Evolutionary conservation across 2,113 vertebrate species (phyloP).

Genomic region (Hiodon alosoides): DNA sequence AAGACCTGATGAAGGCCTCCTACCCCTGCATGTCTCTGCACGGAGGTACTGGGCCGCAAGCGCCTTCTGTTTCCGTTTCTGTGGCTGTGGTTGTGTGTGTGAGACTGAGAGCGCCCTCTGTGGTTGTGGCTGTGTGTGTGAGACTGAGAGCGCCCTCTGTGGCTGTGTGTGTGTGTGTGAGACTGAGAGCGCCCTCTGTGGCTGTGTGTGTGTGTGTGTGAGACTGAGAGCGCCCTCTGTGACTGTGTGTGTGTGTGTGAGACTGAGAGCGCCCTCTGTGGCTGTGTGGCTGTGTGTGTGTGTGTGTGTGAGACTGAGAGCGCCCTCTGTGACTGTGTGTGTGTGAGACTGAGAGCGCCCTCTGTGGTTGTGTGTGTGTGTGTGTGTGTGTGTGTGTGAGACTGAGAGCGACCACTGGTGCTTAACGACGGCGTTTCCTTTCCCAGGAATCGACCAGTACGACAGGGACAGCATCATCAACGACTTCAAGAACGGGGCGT

Average conservation of each 20-base stretch:
- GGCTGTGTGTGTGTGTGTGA: too few species aligned
- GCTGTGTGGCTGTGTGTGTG: background rate
- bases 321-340: background rate
- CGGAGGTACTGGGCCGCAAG: constrained; percentile 68
- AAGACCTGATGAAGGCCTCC: constrained; percentile 96
- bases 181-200: too few species aligned
- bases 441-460: constrained; percentile 91
- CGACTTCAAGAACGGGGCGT: constrained; percentile 93
- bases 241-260: background rate
- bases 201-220: too few species aligned
- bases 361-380: background rate
- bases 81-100: too few species aligned
- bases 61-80: too few species aligned
- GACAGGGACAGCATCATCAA: constrained; percentile 98
- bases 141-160: too few species aligned
- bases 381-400: too few species aligned
- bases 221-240: background rate
- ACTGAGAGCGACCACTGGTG: too few species aligned
- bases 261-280: background rate
- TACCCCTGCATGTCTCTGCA: constrained; percentile 98
- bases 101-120: too few species aligned
- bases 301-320: background rate
- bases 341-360: background rate
- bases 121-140: background rate
- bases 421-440: background rate